Base-by-base conservation (phyloP, 1,140 invertebrate genomes). In the Oncopodura yosiiana region DNA sequence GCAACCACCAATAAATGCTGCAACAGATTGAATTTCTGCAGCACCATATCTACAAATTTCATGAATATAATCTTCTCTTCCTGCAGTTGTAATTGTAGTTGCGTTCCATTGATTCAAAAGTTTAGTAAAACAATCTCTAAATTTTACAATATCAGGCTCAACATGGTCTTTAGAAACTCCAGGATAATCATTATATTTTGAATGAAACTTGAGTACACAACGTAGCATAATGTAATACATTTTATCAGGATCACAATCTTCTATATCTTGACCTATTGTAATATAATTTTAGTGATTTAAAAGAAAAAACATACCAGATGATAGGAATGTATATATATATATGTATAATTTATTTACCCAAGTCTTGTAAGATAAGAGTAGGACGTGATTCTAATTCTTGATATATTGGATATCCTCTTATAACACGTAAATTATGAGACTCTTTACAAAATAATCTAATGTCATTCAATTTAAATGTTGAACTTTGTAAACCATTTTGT, bases 11-110 rank as follows among this genome's bases (percentile, higher is more conserved):
- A 98, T 76, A 70, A 93, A 93, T 8, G 94, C 83, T 24, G 94
- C 91, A n/a, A 98, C 79, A 27, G 90, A 87, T 73, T 98, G 94
- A 36, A 97, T 71, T 73, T 99, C 94, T 6, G 86, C 79, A 16
- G 88, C 92, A 39, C 94, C 94, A 74, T 91, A 98, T 4, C 80
- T 73, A 68, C 88, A 93, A 72, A 96, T 86, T 74, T 97, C 94
- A 73, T 96, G 92, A 16, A 96, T 80, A 66, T 85, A 88, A 71
- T 97, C 93, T 73, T 97, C 94, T 70, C 87, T 94, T 32, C 83
- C 79, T 21, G 79, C 75, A 41, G 78, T 77, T 19, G 61, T 61
- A 24, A 42, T 43, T 8, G 51, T 30, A 19, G 58, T 41, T 53
- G 79, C 76, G 74, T 87, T 86, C 81, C 89, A 87, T 73, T 96